Evolutionary conservation across 2,888 invertebrate species (phyloP), one percentile per base, ranked within the genome.

Genomic region (Bembecia ichneumoniformis): DNA sequence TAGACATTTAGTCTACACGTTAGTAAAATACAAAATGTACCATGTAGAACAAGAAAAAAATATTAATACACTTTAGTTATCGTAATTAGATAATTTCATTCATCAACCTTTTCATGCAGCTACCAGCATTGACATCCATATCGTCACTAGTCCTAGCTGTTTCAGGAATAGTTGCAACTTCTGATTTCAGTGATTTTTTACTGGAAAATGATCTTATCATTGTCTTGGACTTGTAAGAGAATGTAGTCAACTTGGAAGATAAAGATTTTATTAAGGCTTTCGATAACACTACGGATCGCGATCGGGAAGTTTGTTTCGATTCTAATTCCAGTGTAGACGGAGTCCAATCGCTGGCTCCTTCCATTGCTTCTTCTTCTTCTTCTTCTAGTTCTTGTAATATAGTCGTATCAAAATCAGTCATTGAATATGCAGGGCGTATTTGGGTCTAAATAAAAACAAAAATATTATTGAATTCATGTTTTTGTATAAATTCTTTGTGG

Each of bases 71-170:
- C n/a, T n/a, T n/a, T n/a, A n/a, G n/a, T n/a, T n/a, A n/a, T n/a
- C n/a, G n/a, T n/a, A n/a, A n/a, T n/a, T n/a, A n/a, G n/a, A 20
- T 20, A 20, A 7, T 20, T 20, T 20, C n/a, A n/a, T 9, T 28
- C 9, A 28, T 9, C 2, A 28, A 28, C 28, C 28, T 28, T 28
- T 28, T 28, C 28, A 28, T 28, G 28, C 9, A 28, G 44, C 44
- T 44, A 17, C 11, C 59, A 4, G 55, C 49, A 46, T 69, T 68
- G 1, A 84, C 83, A 48, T 60, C 54, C 44, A 84, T 45, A 52
- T 84, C 84, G 55, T 84, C 84, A 1, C 51, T 17, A 3, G 68
- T 58, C 35, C 52, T 47, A 2, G 70, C 60, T 3, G 40, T 40
- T 13, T 40, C 40, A 57, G 51, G 44, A 40, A 40, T n/a, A 40